These are phyloP conservation scores for Neoarius graeffei DNA, from an alignment of 2,113 vertebrate species.

Conservation along the genomic window DNA sequence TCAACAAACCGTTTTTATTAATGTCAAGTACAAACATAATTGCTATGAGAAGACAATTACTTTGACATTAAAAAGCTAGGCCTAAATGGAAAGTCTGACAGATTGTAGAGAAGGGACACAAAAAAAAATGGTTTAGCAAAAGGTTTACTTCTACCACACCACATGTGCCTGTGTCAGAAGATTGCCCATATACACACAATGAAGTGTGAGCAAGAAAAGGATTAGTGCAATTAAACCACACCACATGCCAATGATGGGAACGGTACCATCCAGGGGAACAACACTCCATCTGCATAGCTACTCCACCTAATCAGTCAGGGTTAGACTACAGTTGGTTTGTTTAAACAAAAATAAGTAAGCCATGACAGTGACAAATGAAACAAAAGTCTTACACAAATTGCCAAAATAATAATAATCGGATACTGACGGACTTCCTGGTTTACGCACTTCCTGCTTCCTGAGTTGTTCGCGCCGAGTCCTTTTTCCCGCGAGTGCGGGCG, in stretches of 20 bases:
- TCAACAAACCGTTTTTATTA: no score
- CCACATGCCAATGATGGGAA: background rate
- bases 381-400: background rate
- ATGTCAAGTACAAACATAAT: no score
- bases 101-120: background rate
- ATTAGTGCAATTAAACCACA: background rate
- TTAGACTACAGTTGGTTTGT: background rate
- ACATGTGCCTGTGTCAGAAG: background rate
- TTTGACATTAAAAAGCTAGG: background rate
- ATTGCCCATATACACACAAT: background rate
- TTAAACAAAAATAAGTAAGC: background rate
- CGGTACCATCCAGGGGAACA: background rate
- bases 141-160: background rate
- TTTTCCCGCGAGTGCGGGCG: no score
- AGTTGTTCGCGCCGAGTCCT: no score
- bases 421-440: no score
- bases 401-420: no score
- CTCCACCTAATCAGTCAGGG: background rate
- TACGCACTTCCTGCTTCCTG: no score
- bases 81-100: background rate
- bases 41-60: background rate
- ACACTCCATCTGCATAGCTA: background rate
- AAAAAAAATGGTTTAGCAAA: background rate
- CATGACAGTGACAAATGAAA: background rate
- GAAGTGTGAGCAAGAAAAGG: background rate